Evolutionary conservation across 2,888 invertebrate species (phyloP), one percentile per base, ranked within the genome.

Genomic region (Trichopria drosophilae): DNA sequence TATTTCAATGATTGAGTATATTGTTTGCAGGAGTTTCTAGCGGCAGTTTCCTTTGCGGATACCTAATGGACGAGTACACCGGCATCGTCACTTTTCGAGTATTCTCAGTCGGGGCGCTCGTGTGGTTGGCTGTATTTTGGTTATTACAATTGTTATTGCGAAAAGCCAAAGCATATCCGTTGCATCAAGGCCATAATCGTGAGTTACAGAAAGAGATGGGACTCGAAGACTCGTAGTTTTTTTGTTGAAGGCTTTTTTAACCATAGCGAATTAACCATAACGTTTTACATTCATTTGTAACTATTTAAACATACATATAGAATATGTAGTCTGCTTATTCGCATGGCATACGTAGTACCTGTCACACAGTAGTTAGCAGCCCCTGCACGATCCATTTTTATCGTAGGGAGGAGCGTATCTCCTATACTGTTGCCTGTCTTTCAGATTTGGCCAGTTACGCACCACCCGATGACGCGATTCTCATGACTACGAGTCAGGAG

Each of bases 41-140:
- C 9, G 92, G 92, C 26, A 91, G 89, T 68, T 81, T 88, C 9
- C 75, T 90, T 41, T 91, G 86, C n/a, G 92, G 92, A 1, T 70
- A 82, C 5, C 70, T 90, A 24, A 86, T 87, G 65, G 77, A 80
- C n/a, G 65, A 69, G 0, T 81, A 84, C 46, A 84, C 85, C 0
- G 89, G 89, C 6, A 80, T 82, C 47, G 70, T 77, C 34, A 86
- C 87, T 0, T 91, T 90, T 73, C 80, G 83, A 50, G 80, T 82
- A 58, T 90, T 87, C 67, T 90, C 90, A 0, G 79, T 84, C 39
- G 84, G 80, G 0, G 82, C 88, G 0, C 77, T 91, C 22, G 67
- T 84, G 1, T 75, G 75, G 75, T 56, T 75, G 24, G 61, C 58
- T 18, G 49, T 67, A 22, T 75, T 69, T 45, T 75, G 75, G 73